A percentile compares a stretch with the other conserved stretches of the same genome.
phyloP scores from a whole-genome alignment of 2,797 vertebrate species.

The Adrianichthys oophorus region DNA sequence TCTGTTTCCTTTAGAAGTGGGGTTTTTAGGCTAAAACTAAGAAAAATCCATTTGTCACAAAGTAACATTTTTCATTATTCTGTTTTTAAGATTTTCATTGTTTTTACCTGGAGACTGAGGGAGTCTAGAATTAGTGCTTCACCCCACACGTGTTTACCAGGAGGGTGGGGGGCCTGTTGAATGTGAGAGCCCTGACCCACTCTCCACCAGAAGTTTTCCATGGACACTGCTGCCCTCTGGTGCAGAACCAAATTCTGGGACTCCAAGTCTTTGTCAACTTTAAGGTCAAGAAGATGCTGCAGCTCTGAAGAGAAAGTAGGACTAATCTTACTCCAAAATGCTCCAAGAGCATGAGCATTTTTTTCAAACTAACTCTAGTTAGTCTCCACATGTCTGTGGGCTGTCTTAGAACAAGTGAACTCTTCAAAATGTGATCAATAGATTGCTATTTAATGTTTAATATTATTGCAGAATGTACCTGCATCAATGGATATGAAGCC shows the following conservation, averaged over 20 bases:
- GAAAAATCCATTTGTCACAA: not conserved
- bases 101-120: constrained; percentile 86
- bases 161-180: constrained; percentile 92
- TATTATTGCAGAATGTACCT: constrained; percentile 74
- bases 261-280: constrained; percentile 78
- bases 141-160: constrained; percentile 96
- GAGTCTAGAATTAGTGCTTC: constrained; percentile 92
- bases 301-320: constrained; percentile 61
- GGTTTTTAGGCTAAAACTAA: not conserved
- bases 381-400: too few species aligned
- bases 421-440: too few species aligned
- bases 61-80: not conserved
- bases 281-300: constrained; percentile 73
- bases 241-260: constrained; percentile 80
- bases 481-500: constrained; percentile 89
- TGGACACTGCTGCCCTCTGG: constrained; percentile 82
- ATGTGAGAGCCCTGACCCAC: constrained; percentile 97
- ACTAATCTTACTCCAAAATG: not conserved
- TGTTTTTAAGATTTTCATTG: not conserved
- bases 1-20: too few species aligned
- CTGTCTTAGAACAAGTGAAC: too few species aligned
- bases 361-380: too few species aligned
- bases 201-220: constrained; percentile 97
- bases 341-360: too few species aligned
- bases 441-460: too few species aligned